A percentile compares a stretch with the other conserved stretches of the same genome.
Conservation (phyloP, 2,113 vertebrate species). For the Columba janthina region DNA sequence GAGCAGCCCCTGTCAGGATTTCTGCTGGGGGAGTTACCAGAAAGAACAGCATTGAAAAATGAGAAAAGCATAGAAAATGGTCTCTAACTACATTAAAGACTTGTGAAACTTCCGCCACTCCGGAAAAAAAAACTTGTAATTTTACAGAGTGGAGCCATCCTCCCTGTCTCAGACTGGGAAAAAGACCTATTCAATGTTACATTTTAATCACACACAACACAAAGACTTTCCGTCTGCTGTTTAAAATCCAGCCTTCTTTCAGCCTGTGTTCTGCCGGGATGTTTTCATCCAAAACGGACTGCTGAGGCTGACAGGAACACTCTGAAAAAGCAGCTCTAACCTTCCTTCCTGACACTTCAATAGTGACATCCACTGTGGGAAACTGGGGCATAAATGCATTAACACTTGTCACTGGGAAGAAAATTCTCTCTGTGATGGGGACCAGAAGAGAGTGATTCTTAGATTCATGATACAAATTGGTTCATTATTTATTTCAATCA, state of each 20-base stretch:
- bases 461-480: conserved; percentile 35
- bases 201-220: conserved; percentile 68
- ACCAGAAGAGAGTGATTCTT: conserved; percentile 27
- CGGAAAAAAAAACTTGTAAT: conserved; percentile 17
- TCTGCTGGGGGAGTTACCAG: neutral
- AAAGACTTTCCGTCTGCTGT: conserved; percentile 67
- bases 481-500: conserved; percentile 65
- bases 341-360: conserved; percentile 71
- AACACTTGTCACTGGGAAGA: conserved; percentile 38
- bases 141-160: conserved; percentile 25
- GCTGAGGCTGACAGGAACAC: conserved; percentile 72
- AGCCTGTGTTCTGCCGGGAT: conserved; percentile 65
- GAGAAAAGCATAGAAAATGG: neutral
- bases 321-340: conserved; percentile 72
- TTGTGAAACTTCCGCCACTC: neutral
- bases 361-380: conserved; percentile 43
- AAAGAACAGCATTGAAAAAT: neutral
- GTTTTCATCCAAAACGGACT: conserved; percentile 71
- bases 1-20: neutral
- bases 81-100: conserved; percentile 13
- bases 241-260: conserved; percentile 66
- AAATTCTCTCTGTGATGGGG: conserved; percentile 13
- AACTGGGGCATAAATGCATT: conserved; percentile 59
- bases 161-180: neutral
- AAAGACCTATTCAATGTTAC: conserved; percentile 58